phyloP scores from a whole-genome alignment of 2,797 vertebrate species.

The Catharus ustulatus region DNA sequence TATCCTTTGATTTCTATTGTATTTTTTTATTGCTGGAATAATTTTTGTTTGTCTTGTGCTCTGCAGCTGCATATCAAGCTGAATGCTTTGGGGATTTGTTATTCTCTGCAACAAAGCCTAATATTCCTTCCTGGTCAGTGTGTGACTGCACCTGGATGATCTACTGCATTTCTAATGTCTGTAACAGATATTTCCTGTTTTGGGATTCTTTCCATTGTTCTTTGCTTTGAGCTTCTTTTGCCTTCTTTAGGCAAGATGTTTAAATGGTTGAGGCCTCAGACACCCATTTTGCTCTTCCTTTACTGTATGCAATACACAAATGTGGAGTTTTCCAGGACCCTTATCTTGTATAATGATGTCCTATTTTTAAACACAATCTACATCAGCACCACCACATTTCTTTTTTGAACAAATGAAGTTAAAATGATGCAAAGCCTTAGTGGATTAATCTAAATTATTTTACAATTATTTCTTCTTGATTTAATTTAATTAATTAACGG shows the following conservation, averaged over 20 bases:
- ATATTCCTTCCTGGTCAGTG: conserved; percentile 66
- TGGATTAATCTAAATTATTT: conserved; percentile 43
- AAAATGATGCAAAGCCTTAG: not conserved
- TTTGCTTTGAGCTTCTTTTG: conserved; percentile 37
- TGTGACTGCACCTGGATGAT: conserved; percentile 67
- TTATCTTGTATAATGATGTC: not conserved
- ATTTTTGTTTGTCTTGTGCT: conserved; percentile 67
- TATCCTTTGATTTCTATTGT: conserved; percentile 71
- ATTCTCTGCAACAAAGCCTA: conserved; percentile 64
- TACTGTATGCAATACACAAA: not conserved
- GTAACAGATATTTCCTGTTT: conserved; percentile 77
- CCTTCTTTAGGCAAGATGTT: conserved; percentile 42
- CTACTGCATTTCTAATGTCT: conserved; percentile 48
- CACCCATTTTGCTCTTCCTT: not conserved
- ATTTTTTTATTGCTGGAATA: conserved; percentile 57
- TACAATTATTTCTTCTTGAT: conserved; percentile 49
- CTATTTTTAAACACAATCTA: not conserved
- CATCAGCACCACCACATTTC: not conserved
- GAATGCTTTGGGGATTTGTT: conserved; percentile 63
- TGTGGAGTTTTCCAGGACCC: not conserved
- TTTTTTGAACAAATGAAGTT: not conserved
- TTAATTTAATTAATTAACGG: conserved; percentile 63
- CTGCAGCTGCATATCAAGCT: conserved; percentile 68
- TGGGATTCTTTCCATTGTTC: conserved; percentile 61
- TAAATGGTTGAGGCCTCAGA: conserved; percentile 33